Evolutionary conservation across 2,797 vertebrate genomes (phyloP).

Genomic region (Bufotes viridis): DNA sequence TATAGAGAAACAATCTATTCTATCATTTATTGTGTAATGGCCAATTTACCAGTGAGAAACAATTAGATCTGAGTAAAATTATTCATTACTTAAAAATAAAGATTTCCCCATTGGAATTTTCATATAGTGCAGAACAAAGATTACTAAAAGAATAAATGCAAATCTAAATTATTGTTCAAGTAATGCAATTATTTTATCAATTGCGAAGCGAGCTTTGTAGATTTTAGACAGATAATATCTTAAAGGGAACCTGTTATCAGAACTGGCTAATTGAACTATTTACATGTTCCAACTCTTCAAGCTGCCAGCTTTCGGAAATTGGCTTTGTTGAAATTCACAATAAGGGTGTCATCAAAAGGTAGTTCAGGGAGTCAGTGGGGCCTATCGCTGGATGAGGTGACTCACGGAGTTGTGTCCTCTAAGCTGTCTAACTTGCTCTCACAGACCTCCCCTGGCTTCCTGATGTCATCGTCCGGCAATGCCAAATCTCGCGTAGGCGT

Average conservation of each 20-base stretch:
- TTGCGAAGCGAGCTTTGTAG: constrained; percentile 5
- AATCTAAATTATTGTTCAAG: constrained; percentile 31
- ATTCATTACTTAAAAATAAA: constrained; percentile 34
- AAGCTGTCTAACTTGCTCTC: too few relatives aligned
- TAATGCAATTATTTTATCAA: constrained; percentile 20
- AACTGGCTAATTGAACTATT: too few relatives aligned
- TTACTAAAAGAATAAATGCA: constrained; percentile 46
- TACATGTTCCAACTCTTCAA: too few relatives aligned
- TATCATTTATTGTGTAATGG: constrained; percentile 12
- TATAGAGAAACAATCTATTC: constrained; percentile 42
- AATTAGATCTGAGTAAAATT: constrained; percentile 49
- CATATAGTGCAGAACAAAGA: constrained; percentile 31
- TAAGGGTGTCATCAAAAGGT: too few relatives aligned
- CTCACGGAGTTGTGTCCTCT: too few relatives aligned
- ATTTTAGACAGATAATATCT: not conserved
- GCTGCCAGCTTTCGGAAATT: too few relatives aligned
- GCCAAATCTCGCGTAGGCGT: too few relatives aligned
- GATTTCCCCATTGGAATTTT: constrained; percentile 27
- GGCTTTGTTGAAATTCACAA: too few relatives aligned
- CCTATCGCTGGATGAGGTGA: too few relatives aligned
- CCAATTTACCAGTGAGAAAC: constrained; percentile 49
- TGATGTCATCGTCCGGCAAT: too few relatives aligned
- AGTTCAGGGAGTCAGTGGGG: too few relatives aligned
- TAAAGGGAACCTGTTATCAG: not conserved
- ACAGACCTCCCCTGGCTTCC: too few relatives aligned